Percentiles rank a stretch among this genome's conserved stretches.
These are phyloP conservation scores for Smithornis capensis DNA, from an alignment of 2,113 vertebrate genomes.

Conservation along the genomic window DNA sequence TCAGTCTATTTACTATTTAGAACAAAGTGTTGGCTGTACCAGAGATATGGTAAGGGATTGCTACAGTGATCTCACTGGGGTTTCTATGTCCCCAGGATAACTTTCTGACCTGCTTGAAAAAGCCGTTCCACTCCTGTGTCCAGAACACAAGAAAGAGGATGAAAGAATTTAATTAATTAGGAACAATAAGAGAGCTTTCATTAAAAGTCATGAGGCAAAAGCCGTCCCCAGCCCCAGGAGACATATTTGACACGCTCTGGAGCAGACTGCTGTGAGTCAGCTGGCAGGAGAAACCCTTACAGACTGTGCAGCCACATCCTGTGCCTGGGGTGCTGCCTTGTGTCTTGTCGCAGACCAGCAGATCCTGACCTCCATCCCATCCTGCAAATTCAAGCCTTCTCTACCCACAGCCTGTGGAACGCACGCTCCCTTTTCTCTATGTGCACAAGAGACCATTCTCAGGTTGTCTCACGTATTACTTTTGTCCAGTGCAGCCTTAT, in stretches of 20 bases:
- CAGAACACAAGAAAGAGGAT: not conserved
- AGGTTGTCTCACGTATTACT: not conserved
- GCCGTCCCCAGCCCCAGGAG: conserved; percentile 27
- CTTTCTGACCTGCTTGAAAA: conserved; percentile 26
- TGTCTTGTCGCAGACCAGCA: not conserved
- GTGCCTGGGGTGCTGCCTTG: not conserved
- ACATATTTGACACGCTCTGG: conserved; percentile 23
- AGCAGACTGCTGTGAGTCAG: conserved; percentile 40
- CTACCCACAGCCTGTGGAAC: not conserved
- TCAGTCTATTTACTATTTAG: conserved; percentile 9
- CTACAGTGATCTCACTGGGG: not conserved
- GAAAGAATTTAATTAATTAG: conserved; percentile 47
- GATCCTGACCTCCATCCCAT: not conserved
- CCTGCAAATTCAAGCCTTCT: not conserved
- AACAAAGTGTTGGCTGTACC: not conserved
- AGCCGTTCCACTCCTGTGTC: not conserved
- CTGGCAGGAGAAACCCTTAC: conserved; percentile 24
- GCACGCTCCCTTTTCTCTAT: not conserved
- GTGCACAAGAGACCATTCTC: not conserved
- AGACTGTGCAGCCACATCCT: not conserved
- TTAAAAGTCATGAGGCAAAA: conserved; percentile 52
- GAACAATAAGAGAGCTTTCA: conserved; percentile 44
- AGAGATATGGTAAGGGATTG: not conserved
- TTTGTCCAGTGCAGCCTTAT: not conserved
- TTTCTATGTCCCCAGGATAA: conserved; percentile 22